Evolutionary conservation across 1,140 invertebrate genomes (phyloP), one percentile per base, ranked within the genome.

Genomic region (Achroia grisella): DNA sequence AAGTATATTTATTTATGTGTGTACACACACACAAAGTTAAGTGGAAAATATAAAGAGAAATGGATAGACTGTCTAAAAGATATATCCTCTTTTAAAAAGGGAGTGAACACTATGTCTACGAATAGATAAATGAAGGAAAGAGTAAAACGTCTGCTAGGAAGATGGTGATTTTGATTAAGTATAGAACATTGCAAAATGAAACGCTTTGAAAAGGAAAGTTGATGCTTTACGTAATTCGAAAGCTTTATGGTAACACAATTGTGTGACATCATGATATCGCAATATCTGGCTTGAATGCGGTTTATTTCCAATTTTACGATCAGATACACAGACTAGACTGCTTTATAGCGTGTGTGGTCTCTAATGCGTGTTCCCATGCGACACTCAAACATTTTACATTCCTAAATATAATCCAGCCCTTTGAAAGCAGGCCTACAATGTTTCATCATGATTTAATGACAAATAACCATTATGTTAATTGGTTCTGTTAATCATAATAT

Each of bases 401-500:
- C 35, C 47, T 49, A 49, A 54, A 54, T 42, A 49, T 49, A 42
- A 23, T 9, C 33, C 32, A 10, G 15, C 28, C 35, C 15, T 37
- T 37, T 37, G 35, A 37, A 37, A 14, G 14, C 1, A n/a, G 10
- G 14, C 35, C 10, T 31, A 2, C 10, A 14, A 37, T 9, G 17
- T 37, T 39, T 31, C 5, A 13, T 4, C 3, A 31, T 54, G 52
- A 54, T 54, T 54, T 54, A 54, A 43, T 36, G 36, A 23, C 14
- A 36, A 42, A 35, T 54, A 49, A 54, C 45, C 32, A 42, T 52
- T 49, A 49, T 43, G 36, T 27, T 39, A 37, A 37, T 37, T 13
- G 35, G 17, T 10, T 15, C 15, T 15, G n/a, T 13, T n/a, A 10
- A 14, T 37, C 35, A 23, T 23, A 23, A n/a, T n/a, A n/a, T n/a